Evolutionary conservation across 2,797 vertebrate genomes (phyloP).

Genomic region (Allobates femoralis): DNA sequence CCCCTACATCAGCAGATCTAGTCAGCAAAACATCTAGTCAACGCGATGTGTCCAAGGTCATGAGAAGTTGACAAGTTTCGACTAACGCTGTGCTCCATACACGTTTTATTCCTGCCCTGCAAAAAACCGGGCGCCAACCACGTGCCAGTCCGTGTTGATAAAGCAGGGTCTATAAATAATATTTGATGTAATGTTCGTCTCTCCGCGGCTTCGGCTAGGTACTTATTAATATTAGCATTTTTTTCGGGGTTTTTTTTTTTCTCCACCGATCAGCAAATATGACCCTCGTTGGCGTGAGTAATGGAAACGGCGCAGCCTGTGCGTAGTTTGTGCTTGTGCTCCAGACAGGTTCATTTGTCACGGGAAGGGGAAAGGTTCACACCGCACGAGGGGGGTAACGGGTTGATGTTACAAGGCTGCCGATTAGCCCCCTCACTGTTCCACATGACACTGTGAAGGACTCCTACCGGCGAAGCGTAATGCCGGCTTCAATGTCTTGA

Average conservation of each 20-base stretch:
- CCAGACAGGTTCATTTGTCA: slow-evolving; percentile 96
- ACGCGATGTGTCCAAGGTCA: not conserved
- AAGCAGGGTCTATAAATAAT: slow-evolving; percentile 73
- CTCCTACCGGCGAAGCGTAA: slow-evolving; percentile 84
- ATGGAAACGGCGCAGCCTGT: slow-evolving; percentile 80
- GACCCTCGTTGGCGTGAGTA: slow-evolving; percentile 83
- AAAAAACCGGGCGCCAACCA: slow-evolving; percentile 29
- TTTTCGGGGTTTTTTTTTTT: slow-evolving; percentile 44
- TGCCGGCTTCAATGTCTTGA: slow-evolving; percentile 85
- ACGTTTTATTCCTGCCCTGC: not conserved
- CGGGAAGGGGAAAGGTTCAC: slow-evolving; percentile 86
- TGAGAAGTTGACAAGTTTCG: not conserved
- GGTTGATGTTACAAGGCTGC: slow-evolving; percentile 84
- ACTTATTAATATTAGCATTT: slow-evolving; percentile 80
- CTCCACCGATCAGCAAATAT: slow-evolving; percentile 81
- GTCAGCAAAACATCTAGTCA: not conserved
- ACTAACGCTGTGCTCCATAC: not conserved
- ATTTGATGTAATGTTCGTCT: slow-evolving; percentile 66
- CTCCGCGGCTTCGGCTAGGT: slow-evolving; percentile 69
- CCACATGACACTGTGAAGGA: slow-evolving; percentile 83
- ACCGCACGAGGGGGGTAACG: slow-evolving; percentile 84
- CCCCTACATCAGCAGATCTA: no score
- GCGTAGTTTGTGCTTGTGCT: slow-evolving; percentile 84
- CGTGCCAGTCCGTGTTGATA: slow-evolving; percentile 63
- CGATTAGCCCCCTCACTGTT: slow-evolving; percentile 85